A percentile compares a stretch with the other conserved stretches of the same genome.
phyloP scores from a whole-genome alignment of 2,797 vertebrate species.

The Myripristis jacobus region DNA sequence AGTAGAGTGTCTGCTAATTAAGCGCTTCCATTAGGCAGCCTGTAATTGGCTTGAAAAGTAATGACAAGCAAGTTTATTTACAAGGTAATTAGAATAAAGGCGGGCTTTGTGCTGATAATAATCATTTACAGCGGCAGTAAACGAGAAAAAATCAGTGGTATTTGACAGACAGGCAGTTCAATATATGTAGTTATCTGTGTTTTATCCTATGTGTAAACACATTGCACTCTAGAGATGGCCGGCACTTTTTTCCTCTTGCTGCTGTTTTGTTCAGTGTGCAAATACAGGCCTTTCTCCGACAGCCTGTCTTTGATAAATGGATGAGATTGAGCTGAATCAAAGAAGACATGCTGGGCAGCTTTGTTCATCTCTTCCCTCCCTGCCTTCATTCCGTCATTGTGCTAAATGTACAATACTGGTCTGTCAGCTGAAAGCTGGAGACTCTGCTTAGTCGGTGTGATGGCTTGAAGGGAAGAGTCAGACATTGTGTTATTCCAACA shows the following conservation, averaged over 20 bases:
- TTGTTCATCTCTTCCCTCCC: conserved; percentile 68
- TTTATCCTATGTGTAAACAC: conserved; percentile 67
- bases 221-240: conserved; percentile 44
- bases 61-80: conserved; percentile 91
- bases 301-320: conserved; percentile 73
- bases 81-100: conserved; percentile 89
- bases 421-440: conserved; percentile 69
- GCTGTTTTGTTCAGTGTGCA: conserved; percentile 71
- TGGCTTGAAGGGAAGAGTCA: conserved; percentile 59
- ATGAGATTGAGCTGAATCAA: conserved; percentile 75
- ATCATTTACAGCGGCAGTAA: conserved; percentile 81
- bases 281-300: conserved; percentile 61
- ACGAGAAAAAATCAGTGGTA: conserved; percentile 46
- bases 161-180: conserved; percentile 70
- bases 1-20: conserved; percentile 87
- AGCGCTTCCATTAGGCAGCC: conserved; percentile 87
- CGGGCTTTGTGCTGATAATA: conserved; percentile 85
- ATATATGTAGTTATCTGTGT: conserved; percentile 64
- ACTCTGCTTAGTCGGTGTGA: conserved; percentile 58
- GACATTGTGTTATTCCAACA: conserved; percentile 62
- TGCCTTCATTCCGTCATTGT: conserved; percentile 68
- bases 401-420: conserved; percentile 71
- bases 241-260: conserved; percentile 48
- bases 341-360: conserved; percentile 73
- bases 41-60: conserved; percentile 90